phyloP scores from a whole-genome alignment of 2,797 vertebrate genomes.

The Peromyscus melanophrys region DNA sequence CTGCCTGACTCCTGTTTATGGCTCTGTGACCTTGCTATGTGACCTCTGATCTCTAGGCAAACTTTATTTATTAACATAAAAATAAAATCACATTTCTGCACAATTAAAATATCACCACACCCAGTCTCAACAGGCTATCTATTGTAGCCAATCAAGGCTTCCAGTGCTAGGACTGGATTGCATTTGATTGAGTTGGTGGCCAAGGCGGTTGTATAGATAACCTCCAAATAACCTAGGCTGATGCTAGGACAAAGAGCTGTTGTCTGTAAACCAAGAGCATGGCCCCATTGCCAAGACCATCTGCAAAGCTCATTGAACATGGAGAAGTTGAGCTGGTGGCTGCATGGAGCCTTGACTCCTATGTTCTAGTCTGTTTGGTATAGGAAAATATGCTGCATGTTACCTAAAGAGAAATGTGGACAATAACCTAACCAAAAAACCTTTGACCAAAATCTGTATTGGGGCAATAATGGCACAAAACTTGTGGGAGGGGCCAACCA shows the following conservation, averaged over 20 bases:
- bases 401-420: background rate
- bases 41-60: too few species aligned
- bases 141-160: background rate
- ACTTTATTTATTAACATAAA: too few species aligned
- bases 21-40: too few species aligned
- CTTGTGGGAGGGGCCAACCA: background rate
- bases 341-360: background rate
- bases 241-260: background rate
- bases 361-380: background rate
- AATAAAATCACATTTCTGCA: too few species aligned
- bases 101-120: too few species aligned
- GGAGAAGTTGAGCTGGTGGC: too few species aligned
- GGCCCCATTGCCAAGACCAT: too few species aligned
- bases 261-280: too few species aligned
- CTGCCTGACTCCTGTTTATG: too few species aligned
- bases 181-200: background rate
- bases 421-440: background rate
- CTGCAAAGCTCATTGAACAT: too few species aligned
- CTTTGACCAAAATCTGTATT: background rate
- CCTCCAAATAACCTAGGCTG: too few species aligned
- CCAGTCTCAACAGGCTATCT: background rate
- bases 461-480: background rate
- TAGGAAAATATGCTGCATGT: background rate
- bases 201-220: background rate
- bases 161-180: background rate